Evolutionary conservation across 2,888 invertebrate genomes (phyloP).

Genomic region (Synergus gifuensis): DNA sequence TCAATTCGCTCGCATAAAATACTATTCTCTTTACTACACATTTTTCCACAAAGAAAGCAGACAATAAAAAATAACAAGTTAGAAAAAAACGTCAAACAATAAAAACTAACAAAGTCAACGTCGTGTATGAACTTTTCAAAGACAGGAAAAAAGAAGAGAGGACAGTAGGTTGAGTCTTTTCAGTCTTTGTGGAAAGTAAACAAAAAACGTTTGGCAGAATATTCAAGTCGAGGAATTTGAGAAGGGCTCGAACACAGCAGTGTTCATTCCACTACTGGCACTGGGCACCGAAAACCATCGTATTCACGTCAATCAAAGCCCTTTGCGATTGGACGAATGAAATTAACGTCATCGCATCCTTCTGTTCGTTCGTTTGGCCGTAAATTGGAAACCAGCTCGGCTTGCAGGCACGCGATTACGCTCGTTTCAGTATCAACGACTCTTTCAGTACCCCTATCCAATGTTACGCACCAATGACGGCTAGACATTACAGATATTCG

Average conservation of each 20-base stretch:
- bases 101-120: constrained; percentile 1
- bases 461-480: constrained; percentile 15
- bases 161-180: constrained; percentile 2
- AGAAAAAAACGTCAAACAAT: background rate
- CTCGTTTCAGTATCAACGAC: constrained; percentile 41
- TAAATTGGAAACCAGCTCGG: constrained; percentile 36
- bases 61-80: background rate
- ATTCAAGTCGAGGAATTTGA: constrained; percentile 15
- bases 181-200: constrained; percentile 20
- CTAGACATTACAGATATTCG: constrained; percentile 9
- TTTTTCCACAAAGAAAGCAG: background rate
- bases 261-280: constrained; percentile 16
- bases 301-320: constrained; percentile 40
- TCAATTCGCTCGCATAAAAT: background rate
- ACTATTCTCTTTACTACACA: constrained; percentile 10
- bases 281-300: constrained; percentile 30
- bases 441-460: background rate
- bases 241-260: constrained; percentile 4
- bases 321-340: constrained; percentile 34
- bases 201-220: constrained; percentile 6
- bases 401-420: constrained; percentile 39
- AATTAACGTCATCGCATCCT: constrained; percentile 40
- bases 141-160: background rate
- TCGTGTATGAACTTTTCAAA: constrained; percentile 16
- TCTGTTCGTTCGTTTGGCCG: constrained; percentile 33